Base-by-base conservation (phyloP, 2,888 invertebrate genomes). In the Choristoneura rosaceana region DNA sequence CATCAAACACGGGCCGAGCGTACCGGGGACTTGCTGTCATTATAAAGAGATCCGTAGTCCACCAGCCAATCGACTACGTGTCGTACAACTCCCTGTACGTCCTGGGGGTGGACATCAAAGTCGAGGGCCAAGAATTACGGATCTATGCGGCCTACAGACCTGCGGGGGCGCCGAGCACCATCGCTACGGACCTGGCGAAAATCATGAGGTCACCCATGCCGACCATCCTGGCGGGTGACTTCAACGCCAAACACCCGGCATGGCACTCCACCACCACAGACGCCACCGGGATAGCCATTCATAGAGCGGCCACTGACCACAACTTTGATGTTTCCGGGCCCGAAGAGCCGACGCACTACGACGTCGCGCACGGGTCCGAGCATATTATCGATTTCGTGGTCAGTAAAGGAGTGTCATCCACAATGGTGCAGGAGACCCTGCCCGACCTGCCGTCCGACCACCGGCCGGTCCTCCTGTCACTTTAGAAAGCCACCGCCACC, bases 171-270 rank as follows among this genome's bases (percentile, higher is more conserved):
- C 14, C 14, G n/a, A 14, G 47, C 47, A 14, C 3, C 14, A 47
- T 47, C 10, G 14, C n/a, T n/a, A n/a, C 9, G n/a, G n/a, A 47
- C 34, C n/a, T 47, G n/a, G n/a, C n/a, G n/a, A n/a, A n/a, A 14
- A 2, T n/a, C 4, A 2, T 7, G 7, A 34, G 7, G 2, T n/a
- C 47, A 14, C 47, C 50, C 50, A 38, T 34, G 34, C 34, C 34
- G 34, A 69, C 61, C 61, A 69, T 69, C 61, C n/a, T 69, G 52
- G 61, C 68, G 7, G 68, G 60, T 0, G 52, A 69, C 15, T 34
- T 50, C 38, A 69, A 69, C 5, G 61, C 68, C 0, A 68, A 68
- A 3, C 67, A 68, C 60, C n/a, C 34, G 7, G 60, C 59, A 7
- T 69, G 68, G 68, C 7, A 69, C 41, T 14, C 60, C 38, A 15